Base-by-base conservation (phyloP, 2,888 invertebrate species). In the Heliconius sara region DNA sequence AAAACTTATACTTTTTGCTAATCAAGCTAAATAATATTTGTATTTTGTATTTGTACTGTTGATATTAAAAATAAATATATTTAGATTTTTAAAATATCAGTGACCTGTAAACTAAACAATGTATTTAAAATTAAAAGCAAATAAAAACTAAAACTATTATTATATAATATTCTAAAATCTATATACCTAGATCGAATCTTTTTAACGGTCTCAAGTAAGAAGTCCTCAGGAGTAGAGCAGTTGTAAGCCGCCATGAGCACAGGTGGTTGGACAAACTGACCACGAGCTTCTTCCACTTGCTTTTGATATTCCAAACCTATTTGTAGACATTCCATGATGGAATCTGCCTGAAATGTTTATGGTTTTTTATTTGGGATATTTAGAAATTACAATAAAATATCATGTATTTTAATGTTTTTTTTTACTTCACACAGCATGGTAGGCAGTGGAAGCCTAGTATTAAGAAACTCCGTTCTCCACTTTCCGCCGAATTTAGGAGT, bases 221-320 rank as follows among this genome's bases (percentile, higher is more conserved):
- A 99, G 87, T 98, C 97, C 70, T 97, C 96, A 0, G 97, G 95
- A 30, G 96, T 97, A 71, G 96, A 92, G 57, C 96, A 97, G 89
- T 96, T 96, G 89, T 97, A 97, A 0, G 98, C 98, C 78, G 96
- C 95, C 97, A 99, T 98, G 74, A 99, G 91, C 0, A 98, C 96
- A 84, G 99, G 99, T 70, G 96, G 93, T 80, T 95, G 92, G 39
- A 93, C 92, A 6, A 84, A 84, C 78, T 96, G 96, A 0, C 95
- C 90, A 88, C 92, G 89, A 87, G 93, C 88, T 86, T 96, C 96
- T 7, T 63, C 75, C 25, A 75, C 66, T 47, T 65, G 12, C n/a
- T 65, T 75, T 22, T 66, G 43, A 47, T 75, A 75, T 47, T 75
- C 63, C 22, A 66, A 39, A 22, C 75, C 75, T 66, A 75, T 75